A percentile compares a stretch with the other conserved stretches of the same genome.
Conservation (phyloP, 1,140 invertebrate genomes). For the Lineus longissimus region DNA sequence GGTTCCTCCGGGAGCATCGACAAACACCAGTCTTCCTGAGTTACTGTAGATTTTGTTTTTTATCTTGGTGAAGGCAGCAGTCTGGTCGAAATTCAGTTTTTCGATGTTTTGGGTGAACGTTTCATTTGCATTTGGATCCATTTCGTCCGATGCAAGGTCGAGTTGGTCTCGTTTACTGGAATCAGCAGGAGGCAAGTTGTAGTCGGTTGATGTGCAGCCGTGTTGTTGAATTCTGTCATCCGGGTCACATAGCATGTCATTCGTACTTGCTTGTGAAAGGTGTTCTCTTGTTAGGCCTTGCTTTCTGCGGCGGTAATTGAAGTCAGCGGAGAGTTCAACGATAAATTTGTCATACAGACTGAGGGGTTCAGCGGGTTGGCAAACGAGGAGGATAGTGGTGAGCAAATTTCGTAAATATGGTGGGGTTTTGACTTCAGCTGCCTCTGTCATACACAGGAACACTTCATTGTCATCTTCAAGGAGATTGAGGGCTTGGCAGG, state of each 20-base stretch:
- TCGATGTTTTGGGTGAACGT: too few species aligned
- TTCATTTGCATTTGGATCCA: too few species aligned
- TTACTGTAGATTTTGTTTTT: background rate
- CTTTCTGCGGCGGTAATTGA: background rate
- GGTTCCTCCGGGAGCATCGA: constrained; percentile 22
- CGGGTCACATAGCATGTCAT: too few species aligned
- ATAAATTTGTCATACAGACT: background rate
- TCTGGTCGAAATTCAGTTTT: too few species aligned
- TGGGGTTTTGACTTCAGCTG: background rate
- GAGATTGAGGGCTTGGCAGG: background rate
- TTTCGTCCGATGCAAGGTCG: too few species aligned
- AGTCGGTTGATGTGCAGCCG: too few species aligned
- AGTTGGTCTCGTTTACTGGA: too few species aligned
- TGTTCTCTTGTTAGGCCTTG: too few species aligned
- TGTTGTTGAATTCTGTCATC: too few species aligned
- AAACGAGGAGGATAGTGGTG: background rate
- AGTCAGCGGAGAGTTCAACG: background rate
- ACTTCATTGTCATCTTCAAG: background rate
- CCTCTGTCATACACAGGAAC: background rate
- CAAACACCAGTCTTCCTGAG: constrained; percentile 41
- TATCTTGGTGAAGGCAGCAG: too few species aligned
- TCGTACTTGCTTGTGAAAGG: too few species aligned
- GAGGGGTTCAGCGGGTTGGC: background rate
- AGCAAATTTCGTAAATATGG: constrained; percentile 2
- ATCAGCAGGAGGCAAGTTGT: too few species aligned